Evolutionary conservation across 2,797 vertebrate genomes (phyloP).

Genomic region (Petrocephalus sullivani): DNA sequence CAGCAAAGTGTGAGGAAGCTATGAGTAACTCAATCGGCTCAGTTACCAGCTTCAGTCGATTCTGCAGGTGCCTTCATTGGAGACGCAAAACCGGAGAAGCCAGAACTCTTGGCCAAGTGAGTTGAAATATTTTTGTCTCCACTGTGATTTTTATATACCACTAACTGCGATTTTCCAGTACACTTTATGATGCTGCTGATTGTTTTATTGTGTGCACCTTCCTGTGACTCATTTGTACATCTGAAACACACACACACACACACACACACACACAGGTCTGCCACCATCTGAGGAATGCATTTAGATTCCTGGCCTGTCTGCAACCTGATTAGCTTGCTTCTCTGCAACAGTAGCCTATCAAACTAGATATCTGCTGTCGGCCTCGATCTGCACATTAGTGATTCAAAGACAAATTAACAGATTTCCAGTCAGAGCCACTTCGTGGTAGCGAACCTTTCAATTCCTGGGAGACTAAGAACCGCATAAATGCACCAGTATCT

Average conservation of each 20-base stretch:
- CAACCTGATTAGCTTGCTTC: not conserved
- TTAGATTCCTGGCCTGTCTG: not conserved
- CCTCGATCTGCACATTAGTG: not conserved
- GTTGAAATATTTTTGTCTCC: conserved; percentile 6
- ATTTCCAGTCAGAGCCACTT: not conserved
- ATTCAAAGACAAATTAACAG: not conserved
- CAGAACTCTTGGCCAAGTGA: not conserved
- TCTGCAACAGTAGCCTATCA: not conserved
- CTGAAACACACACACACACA: not conserved
- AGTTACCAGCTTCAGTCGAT: not conserved
- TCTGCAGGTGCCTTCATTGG: not conserved
- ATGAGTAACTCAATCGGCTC: not conserved
- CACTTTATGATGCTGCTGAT: not conserved
- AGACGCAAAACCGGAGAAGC: not conserved
- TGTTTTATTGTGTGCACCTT: not conserved
- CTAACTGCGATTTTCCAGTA: not conserved
- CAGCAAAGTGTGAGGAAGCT: not conserved
- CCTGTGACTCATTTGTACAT: not conserved
- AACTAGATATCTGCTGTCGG: not conserved
- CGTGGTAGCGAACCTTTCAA: not conserved
- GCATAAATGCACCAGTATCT: not conserved
- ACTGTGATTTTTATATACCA: not conserved
- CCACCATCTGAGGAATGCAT: not conserved
- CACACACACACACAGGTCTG: not conserved
- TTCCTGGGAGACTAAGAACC: not conserved